Conservation (phyloP, 2,797 vertebrate genomes). For the Cyprinella venusta region DNA sequence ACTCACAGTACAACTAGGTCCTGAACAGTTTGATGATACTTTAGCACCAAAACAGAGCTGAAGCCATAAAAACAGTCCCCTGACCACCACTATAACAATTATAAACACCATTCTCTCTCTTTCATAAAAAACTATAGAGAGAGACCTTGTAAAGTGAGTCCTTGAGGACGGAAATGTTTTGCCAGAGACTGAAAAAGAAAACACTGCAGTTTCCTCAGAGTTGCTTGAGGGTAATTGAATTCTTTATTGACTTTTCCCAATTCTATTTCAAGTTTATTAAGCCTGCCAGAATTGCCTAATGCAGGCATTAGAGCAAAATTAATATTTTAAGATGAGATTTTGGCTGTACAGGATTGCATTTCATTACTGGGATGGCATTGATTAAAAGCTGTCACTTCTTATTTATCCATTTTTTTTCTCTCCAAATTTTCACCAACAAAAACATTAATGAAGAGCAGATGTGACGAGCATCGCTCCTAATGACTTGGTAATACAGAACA, state of each 20-base stretch:
- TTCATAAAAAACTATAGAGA: slow-evolving; percentile 23
- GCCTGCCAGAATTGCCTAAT: slow-evolving; percentile 75
- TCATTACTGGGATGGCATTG: slow-evolving; percentile 73
- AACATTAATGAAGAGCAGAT: slow-evolving; percentile 69
- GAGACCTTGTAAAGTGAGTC: slow-evolving; percentile 55
- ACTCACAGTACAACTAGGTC: slow-evolving; percentile 32
- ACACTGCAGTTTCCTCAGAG: slow-evolving; percentile 66
- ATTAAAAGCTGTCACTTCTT: slow-evolving; percentile 76
- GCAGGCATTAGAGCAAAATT: slow-evolving; percentile 78
- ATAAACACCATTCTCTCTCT: slow-evolving; percentile 10
- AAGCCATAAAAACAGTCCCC: slow-evolving; percentile 51
- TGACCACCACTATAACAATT: slow-evolving; percentile 54
- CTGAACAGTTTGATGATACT: slow-evolving; percentile 50
- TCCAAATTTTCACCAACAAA: slow-evolving; percentile 64
- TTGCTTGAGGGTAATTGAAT: slow-evolving; percentile 78
- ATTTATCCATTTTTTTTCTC: slow-evolving; percentile 65
- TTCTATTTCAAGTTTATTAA: slow-evolving; percentile 81
- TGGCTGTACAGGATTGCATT: slow-evolving; percentile 71
- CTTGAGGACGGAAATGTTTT: slow-evolving; percentile 66
- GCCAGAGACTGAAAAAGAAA: slow-evolving; percentile 53
- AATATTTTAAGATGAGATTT: slow-evolving; percentile 78
- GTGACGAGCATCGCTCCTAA: slow-evolving; percentile 62
- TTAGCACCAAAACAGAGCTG: slow-evolving; percentile 20
- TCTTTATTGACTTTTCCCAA: slow-evolving; percentile 81
- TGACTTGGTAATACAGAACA: slow-evolving; percentile 62